Percentiles rank a stretch among this genome's conserved stretches.
phyloP scores from a whole-genome alignment of 2,888 invertebrate species.

The Liopterus haemorrhoidalis region DNA sequence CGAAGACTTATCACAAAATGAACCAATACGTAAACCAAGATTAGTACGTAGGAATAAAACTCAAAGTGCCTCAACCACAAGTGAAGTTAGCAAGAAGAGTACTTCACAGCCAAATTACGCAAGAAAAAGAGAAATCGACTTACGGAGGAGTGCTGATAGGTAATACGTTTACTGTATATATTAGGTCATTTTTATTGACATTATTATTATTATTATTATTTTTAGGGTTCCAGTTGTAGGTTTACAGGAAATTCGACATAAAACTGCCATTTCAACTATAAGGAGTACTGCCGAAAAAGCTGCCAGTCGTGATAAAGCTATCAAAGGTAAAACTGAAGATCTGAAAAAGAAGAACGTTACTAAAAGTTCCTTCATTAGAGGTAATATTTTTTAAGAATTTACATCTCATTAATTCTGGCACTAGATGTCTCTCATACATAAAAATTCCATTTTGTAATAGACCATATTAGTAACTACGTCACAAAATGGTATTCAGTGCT shows the following conservation, averaged over 20 bases:
- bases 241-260: slow-evolving; percentile 46
- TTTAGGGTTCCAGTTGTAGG: slow-evolving; percentile 37
- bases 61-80: slow-evolving; percentile 38
- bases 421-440: too few species aligned
- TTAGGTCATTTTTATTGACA: slow-evolving; percentile 6
- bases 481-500: too few species aligned
- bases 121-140: slow-evolving; percentile 28
- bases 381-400: slow-evolving; percentile 26
- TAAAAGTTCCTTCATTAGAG: slow-evolving; percentile 31
- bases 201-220: slow-evolving; percentile 19
- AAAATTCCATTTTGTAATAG: too few species aligned
- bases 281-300: slow-evolving; percentile 44
- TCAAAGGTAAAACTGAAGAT: slow-evolving; percentile 34
- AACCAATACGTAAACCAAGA: slow-evolving; percentile 41
- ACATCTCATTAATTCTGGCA: neutral
- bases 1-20: slow-evolving; percentile 46
- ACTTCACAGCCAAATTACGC: slow-evolving; percentile 22
- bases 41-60: slow-evolving; percentile 42
- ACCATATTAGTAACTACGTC: too few species aligned
- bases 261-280: slow-evolving; percentile 46
- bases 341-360: slow-evolving; percentile 32
- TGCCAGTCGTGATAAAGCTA: slow-evolving; percentile 38
- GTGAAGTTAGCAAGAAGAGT: slow-evolving; percentile 36
- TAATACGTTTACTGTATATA: slow-evolving; percentile 25
- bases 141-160: slow-evolving; percentile 38